Conservation (phyloP, 2,113 vertebrate species). For the Brachyhypopomus gauderio region DNA sequence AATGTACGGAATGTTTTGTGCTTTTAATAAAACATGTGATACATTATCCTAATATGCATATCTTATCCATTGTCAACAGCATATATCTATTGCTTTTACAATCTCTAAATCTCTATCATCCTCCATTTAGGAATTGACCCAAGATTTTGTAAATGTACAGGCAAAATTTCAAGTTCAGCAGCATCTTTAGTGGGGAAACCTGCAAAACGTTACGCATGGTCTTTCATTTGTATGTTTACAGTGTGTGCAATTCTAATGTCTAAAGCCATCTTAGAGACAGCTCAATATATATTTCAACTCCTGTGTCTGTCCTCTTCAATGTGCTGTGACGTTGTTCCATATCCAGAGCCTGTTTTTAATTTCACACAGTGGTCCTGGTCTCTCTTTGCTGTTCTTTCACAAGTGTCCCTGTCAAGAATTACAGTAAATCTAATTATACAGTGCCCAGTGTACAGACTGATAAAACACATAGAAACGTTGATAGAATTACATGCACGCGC, state of each 20-base stretch:
- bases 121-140: not conserved
- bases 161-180: constrained; percentile 1
- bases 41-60: constrained; percentile 15
- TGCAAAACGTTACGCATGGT: constrained; percentile 12
- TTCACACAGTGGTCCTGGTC: constrained; percentile 48
- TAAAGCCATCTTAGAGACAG: not conserved
- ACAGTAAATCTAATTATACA: constrained; percentile 1
- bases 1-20: not conserved
- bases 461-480: not conserved
- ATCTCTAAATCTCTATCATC: constrained; percentile 6
- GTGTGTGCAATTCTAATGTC: not conserved
- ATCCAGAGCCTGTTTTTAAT: constrained; percentile 6
- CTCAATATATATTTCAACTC: constrained; percentile 8
- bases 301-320: not conserved
- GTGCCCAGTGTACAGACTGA: not conserved
- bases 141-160: not conserved
- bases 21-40: not conserved
- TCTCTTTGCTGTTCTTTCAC: constrained; percentile 33
- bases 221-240: constrained; percentile 16
- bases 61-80: not conserved
- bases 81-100: constrained; percentile 25
- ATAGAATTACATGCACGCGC: too few species aligned
- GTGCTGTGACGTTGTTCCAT: constrained; percentile 1
- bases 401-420: constrained; percentile 48
- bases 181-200: constrained; percentile 6